phyloP scores from a whole-genome alignment of 2,797 vertebrate species.

The Lindbergichthys nudifrons region DNA sequence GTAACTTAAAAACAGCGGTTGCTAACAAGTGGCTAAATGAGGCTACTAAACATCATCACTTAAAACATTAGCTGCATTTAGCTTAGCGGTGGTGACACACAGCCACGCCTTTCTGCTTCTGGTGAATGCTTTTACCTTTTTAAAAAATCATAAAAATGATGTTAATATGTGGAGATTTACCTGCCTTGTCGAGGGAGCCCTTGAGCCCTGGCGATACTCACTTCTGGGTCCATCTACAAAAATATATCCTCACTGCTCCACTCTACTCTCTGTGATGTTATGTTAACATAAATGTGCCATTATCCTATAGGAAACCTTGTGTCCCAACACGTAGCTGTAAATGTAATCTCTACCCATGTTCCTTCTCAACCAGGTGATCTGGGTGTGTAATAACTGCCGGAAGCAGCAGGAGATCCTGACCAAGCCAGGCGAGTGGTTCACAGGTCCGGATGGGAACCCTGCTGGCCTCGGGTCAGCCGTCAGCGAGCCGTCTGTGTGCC shows the following conservation, averaged over 20 bases:
- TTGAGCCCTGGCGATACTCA: too few species aligned
- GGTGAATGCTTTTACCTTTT: too few species aligned
- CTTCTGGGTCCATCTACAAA: too few species aligned
- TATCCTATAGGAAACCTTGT: neutral
- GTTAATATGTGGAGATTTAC: neutral
- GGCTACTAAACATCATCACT: too few species aligned
- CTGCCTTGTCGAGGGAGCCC: too few species aligned
- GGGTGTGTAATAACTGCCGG: constrained; percentile 99
- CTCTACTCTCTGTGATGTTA: neutral
- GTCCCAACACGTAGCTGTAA: neutral
- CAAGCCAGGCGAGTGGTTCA: constrained; percentile 96
- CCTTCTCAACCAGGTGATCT: constrained; percentile 91
- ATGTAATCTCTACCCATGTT: neutral
- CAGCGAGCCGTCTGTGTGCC: constrained; percentile 92
- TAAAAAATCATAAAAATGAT: neutral
- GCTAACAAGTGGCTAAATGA: too few species aligned
- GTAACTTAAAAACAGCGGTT: too few species aligned
- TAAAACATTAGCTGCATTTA: too few species aligned
- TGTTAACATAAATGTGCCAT: neutral
- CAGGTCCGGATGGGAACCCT: constrained; percentile 85
- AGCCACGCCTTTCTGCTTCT: too few species aligned
- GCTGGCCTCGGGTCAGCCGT: constrained; percentile 88
- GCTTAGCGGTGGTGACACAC: too few species aligned
- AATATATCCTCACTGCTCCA: too few species aligned
- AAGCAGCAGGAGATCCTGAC: constrained; percentile 98